Conservation (phyloP, 2,113 vertebrate species). For the Saccopteryx bilineata region DNA sequence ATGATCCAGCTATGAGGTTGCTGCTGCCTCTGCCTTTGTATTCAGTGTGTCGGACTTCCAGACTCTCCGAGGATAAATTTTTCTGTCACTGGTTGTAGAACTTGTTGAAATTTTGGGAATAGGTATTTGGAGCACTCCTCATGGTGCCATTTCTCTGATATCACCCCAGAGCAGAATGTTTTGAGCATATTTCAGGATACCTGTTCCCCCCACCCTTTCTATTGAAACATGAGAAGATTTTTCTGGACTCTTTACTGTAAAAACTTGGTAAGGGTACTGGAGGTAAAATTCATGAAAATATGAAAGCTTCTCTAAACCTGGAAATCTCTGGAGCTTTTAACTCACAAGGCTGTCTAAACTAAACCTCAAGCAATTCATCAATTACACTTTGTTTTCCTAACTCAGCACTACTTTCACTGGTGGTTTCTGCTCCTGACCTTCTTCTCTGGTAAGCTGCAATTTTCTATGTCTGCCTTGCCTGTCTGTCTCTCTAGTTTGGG, state of each 20-base stretch:
- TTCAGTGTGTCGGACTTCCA: no score
- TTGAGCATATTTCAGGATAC: neutral
- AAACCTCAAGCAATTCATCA: neutral
- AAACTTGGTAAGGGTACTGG: neutral
- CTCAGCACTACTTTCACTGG: neutral
- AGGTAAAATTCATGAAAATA: slow-evolving; percentile 18
- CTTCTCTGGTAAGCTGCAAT: neutral
- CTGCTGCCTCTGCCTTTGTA: no score
- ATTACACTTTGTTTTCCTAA: neutral
- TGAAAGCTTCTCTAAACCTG: neutral
- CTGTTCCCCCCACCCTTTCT: neutral
- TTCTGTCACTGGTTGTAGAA: no score
- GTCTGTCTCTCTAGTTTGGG: no score
- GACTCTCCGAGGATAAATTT: no score
- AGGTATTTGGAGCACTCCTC: no score
- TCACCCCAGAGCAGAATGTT: slow-evolving; percentile 40
- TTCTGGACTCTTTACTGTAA: neutral
- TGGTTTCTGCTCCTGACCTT: neutral
- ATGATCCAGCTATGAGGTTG: no score
- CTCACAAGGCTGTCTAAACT: neutral
- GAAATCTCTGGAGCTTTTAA: slow-evolving; percentile 9
- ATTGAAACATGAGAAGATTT: neutral
- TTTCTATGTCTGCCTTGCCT: no score
- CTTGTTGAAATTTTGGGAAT: no score
- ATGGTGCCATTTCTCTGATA: no score